These are phyloP conservation scores for Eurypyga helias DNA, from an alignment of 2,113 vertebrate species.

Conservation along the genomic window DNA sequence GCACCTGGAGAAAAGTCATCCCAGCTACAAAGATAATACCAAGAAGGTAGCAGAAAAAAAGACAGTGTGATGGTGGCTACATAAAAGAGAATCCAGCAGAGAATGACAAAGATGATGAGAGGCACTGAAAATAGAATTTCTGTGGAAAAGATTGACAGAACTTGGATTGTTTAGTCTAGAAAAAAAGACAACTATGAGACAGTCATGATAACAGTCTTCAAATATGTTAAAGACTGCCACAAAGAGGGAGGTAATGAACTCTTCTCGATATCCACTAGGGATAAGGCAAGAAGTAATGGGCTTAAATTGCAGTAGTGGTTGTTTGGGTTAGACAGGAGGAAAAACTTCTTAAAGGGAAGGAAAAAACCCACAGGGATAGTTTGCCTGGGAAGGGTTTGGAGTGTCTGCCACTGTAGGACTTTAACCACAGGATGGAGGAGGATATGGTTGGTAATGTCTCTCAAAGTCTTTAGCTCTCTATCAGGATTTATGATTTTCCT, in stretches of 20 bases:
- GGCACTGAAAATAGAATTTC: background rate
- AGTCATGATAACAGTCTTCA: conserved; percentile 55
- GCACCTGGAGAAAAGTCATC: background rate
- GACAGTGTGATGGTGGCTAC: background rate
- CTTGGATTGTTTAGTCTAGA: conserved; percentile 63
- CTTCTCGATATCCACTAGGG: conserved; percentile 7
- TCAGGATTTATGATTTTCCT: background rate
- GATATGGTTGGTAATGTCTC: background rate
- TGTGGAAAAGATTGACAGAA: conserved; percentile 49
- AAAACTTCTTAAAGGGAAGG: background rate
- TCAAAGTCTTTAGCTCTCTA: background rate
- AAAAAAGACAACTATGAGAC: conserved; percentile 57
- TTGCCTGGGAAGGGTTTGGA: background rate
- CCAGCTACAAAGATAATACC: background rate
- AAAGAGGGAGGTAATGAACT: conserved; percentile 51
- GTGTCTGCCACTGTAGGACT: background rate
- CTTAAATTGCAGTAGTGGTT: conserved; percentile 38
- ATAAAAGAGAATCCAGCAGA: background rate
- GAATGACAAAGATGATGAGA: background rate
- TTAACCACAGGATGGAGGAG: background rate
- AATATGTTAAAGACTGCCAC: background rate
- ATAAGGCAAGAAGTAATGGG: conserved; percentile 39
- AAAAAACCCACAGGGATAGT: background rate
- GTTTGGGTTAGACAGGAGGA: conserved; percentile 33
- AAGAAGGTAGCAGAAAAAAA: background rate